Evolutionary conservation across 2,113 vertebrate genomes (phyloP).

Genomic region (Amphiprion percula): DNA sequence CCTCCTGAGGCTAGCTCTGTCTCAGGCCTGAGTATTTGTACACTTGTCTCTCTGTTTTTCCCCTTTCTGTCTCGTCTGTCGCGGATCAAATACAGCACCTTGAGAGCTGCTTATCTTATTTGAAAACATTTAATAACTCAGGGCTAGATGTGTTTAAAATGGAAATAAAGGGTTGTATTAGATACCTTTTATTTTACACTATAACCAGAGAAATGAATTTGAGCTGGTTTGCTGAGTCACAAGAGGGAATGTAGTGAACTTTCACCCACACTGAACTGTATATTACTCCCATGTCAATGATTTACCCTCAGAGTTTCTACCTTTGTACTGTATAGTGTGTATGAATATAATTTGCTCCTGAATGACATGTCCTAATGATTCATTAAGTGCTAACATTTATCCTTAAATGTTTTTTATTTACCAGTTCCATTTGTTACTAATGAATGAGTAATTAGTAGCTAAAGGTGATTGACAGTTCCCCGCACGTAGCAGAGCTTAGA

Average conservation of each 20-base stretch:
- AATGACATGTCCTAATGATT: constrained; percentile 47
- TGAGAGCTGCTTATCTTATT: constrained; percentile 44
- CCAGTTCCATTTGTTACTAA: constrained; percentile 61
- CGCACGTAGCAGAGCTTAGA: constrained; percentile 18
- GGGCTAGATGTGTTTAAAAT: constrained; percentile 31
- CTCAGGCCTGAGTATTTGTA: constrained; percentile 14
- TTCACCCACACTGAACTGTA: constrained; percentile 26
- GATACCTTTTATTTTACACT: neutral
- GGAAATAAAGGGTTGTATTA: neutral
- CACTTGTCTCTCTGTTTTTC: constrained; percentile 28
- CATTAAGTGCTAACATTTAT: constrained; percentile 30
- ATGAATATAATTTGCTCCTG: constrained; percentile 8
- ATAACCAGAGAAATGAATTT: neutral
- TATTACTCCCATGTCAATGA: constrained; percentile 37
- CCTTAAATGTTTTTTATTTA: constrained; percentile 20
- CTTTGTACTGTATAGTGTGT: neutral
- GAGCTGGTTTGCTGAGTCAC: constrained; percentile 28
- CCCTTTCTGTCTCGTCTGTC: constrained; percentile 29
- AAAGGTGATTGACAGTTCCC: constrained; percentile 59
- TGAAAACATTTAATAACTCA: constrained; percentile 40
- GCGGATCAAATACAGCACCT: constrained; percentile 49
- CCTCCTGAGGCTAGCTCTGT: constrained; percentile 49
- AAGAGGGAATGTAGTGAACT: constrained; percentile 21
- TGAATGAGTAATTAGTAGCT: constrained; percentile 61
- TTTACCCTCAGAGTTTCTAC: constrained; percentile 33